Evolutionary conservation across 2,113 vertebrate genomes (phyloP).

Genomic region (Amblyopsis rosae): DNA sequence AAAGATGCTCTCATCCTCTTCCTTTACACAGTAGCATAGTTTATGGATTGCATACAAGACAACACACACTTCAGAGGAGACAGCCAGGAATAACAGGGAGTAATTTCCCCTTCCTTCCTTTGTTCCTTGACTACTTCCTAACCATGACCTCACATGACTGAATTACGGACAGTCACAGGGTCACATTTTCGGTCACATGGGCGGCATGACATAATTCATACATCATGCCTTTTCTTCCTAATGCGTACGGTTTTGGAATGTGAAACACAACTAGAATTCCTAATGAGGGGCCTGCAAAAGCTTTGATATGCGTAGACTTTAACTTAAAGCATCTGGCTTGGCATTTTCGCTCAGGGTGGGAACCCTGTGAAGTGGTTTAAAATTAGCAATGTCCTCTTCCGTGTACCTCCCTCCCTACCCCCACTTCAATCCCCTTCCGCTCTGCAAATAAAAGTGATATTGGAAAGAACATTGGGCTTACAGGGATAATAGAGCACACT

Average conservation of each 20-base stretch:
- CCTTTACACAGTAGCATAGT: too few relatives aligned
- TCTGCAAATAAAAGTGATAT: constrained; percentile 9
- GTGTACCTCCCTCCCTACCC: not conserved
- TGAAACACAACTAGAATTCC: not conserved
- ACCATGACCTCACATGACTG: constrained; percentile 8
- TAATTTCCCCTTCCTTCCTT: constrained; percentile 9
- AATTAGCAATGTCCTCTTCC: constrained; percentile 16
- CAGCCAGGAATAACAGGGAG: not conserved
- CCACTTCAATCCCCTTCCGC: not conserved
- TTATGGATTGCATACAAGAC: too few relatives aligned
- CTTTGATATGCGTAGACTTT: not conserved
- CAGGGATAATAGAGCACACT: not conserved
- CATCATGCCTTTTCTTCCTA: too few relatives aligned
- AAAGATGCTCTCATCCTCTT: too few relatives aligned
- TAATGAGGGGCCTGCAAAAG: not conserved
- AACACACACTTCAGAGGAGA: too few relatives aligned
- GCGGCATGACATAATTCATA: not conserved
- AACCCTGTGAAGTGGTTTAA: constrained; percentile 30
- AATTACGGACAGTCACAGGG: not conserved
- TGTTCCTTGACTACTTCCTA: constrained; percentile 12
- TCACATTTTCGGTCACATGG: too few relatives aligned
- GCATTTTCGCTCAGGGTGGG: not conserved
- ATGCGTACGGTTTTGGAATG: too few relatives aligned
- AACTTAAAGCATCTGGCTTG: not conserved
- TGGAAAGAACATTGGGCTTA: not conserved